Base-by-base conservation (phyloP, 2,888 invertebrate species). In the Andricus curvator region DNA sequence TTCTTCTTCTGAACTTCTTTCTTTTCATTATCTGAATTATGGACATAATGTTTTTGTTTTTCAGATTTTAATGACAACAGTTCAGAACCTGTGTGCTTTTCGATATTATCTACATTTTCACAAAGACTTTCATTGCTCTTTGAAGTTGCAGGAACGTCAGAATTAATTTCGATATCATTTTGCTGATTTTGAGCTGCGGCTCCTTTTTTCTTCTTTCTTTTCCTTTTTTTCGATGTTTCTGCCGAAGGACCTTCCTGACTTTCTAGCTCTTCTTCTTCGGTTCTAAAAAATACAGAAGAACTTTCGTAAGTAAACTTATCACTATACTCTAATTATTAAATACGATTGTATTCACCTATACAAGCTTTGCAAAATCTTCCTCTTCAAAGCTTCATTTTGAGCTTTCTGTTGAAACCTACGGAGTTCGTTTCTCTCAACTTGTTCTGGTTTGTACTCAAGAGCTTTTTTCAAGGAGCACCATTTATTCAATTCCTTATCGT, bases 391-490 rank as follows among this genome's bases (percentile, higher is more conserved):
- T 22, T 94, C 92, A 92, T 98, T 97, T 44, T 94, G 94, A 0
- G 96, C 96, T 91, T 97, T 98, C 86, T 95, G 94, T 84, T 94
- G 93, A 93, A 96, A 99, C 0, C 95, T 95, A 82, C 95, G 95
- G 17, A 96, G 95, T 83, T 99, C 99, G 80, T 96, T 95, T 83
- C 94, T 94, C 93, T 99, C 99, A 20, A 96, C 95, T 79, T 96
- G 94, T 8, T 96, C 96, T 0, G 97, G 95, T 48, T 96, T 94
- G 88, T 96, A 95, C 89, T 96, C 96, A n/a, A 96, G 94, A 0
- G 97, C 94, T 93, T 96, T 98, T 93, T 98, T 98, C 6, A 99
- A 93, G 0, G 98, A 97, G 86, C 97, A 98, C 99, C 99, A 99
- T 88, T 96, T 95, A 88, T 99, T 99, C 13, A 99, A 93, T 93